These are phyloP conservation scores for Liolophura sinensis DNA, from an alignment of 1,140 invertebrate genomes.

Conservation along the genomic window DNA sequence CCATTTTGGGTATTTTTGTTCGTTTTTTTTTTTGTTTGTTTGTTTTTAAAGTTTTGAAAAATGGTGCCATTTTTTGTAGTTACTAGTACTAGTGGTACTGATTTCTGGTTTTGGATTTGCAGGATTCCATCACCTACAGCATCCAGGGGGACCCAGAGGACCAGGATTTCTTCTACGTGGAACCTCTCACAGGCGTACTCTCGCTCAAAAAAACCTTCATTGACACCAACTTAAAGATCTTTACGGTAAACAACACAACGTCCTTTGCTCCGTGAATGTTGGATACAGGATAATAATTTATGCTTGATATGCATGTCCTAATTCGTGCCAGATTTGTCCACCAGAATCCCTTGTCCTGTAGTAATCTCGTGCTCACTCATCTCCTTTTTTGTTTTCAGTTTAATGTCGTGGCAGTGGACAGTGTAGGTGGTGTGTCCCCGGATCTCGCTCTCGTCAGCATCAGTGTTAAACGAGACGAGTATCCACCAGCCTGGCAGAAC, in stretches of 20 bases:
- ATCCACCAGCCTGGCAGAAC: slow-evolving; percentile 20
- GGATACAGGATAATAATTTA: no score
- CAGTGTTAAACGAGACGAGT: slow-evolving; percentile 24
- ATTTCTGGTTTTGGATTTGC: not conserved
- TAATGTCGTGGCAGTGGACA: no score
- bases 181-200: slow-evolving; percentile 29
- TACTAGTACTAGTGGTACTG: not conserved
- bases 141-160: slow-evolving; percentile 25
- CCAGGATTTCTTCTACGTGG: slow-evolving; percentile 29
- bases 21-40: not conserved
- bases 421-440: not conserved
- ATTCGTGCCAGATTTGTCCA: no score
- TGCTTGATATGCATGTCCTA: no score
- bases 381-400: no score
- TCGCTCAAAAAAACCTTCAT: slow-evolving; percentile 26
- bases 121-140: slow-evolving; percentile 16
- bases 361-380: no score
- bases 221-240: slow-evolving; percentile 14
- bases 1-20: not conserved
- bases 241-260: slow-evolving; percentile 23
- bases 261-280: no score
- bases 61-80: not conserved
- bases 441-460: slow-evolving; percentile 24
- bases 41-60: not conserved
- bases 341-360: no score